Conservation (phyloP, 2,888 invertebrate genomes). For the Pemphredon lugubris region DNA sequence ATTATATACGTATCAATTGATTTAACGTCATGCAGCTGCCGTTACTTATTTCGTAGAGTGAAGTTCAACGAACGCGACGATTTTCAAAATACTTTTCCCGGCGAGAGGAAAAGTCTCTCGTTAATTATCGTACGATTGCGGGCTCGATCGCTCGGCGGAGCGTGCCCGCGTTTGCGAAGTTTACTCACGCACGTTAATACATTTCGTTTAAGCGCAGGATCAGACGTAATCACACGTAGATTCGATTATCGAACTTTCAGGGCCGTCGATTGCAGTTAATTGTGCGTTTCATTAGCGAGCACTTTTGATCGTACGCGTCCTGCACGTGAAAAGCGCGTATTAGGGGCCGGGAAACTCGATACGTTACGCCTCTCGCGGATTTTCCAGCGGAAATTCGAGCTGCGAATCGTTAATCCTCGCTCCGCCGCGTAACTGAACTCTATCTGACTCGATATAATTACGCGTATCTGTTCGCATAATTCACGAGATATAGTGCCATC, state of each 20-base stretch:
- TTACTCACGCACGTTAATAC: conserved; percentile 15
- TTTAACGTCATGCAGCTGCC: no score
- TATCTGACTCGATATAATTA: neutral
- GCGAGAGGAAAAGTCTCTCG: no score
- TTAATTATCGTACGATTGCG: conserved; percentile 3
- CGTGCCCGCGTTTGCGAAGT: neutral
- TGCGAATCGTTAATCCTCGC: conserved; percentile 21
- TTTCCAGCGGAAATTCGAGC: conserved; percentile 1
- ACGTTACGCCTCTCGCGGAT: neutral
- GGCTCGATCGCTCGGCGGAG: neutral
- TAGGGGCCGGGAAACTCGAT: conserved; percentile 32
- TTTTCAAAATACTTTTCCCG: no score
- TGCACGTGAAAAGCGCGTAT: conserved; percentile 39
- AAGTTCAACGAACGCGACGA: no score
- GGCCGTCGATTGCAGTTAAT: conserved; percentile 53
- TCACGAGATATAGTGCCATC: no score
- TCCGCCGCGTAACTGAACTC: neutral
- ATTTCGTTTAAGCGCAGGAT: conserved; percentile 15
- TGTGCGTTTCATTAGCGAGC: conserved; percentile 57
- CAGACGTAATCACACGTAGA: conserved; percentile 24
- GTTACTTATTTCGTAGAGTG: no score
- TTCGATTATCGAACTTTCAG: conserved; percentile 55
- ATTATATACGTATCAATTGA: no score
- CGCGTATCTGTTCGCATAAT: neutral
- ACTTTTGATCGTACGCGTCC: conserved; percentile 33